Evolutionary conservation across 2,888 invertebrate genomes (phyloP), one percentile per base, ranked within the genome.

Genomic region (Tetropium fuscum): DNA sequence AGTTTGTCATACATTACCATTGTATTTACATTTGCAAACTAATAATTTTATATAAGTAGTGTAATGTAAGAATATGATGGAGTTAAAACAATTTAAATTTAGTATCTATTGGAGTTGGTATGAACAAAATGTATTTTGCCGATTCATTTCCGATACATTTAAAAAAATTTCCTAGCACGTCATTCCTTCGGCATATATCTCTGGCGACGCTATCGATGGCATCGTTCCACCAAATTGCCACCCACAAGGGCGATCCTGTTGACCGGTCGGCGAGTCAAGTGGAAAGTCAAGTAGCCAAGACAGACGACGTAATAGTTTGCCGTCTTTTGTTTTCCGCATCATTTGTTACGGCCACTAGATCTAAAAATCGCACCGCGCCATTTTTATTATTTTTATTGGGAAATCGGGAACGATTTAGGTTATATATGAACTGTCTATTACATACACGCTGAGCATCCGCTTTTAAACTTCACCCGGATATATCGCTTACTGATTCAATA

Each of bases 271-370:
- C 16, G 40, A 55, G 40, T 54, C 48, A 32, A 34, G 51, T 30
- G 61, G 22, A 49, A 54, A 55, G 54, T 61, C 59, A 49, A 59
- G 59, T 61, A 56, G 20, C 58, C 65, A 63, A 63, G 66, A 68
- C 69, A 53, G 66, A 67, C 64, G 69, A 48, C 62, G 60, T 69
- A 64, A 69, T 65, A 66, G 68, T 61, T 65, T 63, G 64, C 65
- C 68, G 63, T 63, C 68, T 70, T 68, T 68, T 68, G 68, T 70
- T 70, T 68, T 67, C 68, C 63, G 62, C 66, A 55, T 67, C 70
- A 67, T 70, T 70, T 69, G 64, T 69, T 64, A 66, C 62, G 49
- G 44, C 57, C 59, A 68, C 62, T 68, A 64, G 68, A 64, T 70
- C 68, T 55, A 58, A 59, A 60, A 66, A 64, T 68, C 66, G 63